Conservation (phyloP, 2,888 invertebrate genomes). For the Rhimphoctona megacephalus region DNA sequence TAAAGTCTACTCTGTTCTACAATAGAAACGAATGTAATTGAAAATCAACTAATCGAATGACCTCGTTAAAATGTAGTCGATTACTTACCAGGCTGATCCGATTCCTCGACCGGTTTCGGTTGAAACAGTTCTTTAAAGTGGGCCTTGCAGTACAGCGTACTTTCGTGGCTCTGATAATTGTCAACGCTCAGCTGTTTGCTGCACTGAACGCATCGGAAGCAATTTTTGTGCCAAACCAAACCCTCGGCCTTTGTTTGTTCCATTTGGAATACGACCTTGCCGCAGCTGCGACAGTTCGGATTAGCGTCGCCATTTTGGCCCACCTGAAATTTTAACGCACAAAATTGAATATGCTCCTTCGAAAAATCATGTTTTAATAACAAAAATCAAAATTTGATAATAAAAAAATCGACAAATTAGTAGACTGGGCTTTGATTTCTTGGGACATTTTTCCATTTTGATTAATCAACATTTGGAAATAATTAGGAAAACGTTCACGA, state of each 20-base stretch:
- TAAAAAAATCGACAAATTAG: too few relatives aligned
- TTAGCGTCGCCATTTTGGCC: slow-evolving; percentile 86
- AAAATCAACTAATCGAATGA: slow-evolving; percentile 18
- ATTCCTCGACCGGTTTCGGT: slow-evolving; percentile 94
- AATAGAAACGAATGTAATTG: background rate
- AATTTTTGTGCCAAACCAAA: slow-evolving; percentile 96
- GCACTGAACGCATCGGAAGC: slow-evolving; percentile 97
- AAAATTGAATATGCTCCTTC: background rate
- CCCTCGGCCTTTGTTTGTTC: slow-evolving; percentile 97
- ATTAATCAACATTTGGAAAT: too few relatives aligned
- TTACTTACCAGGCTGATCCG: slow-evolving; percentile 88
- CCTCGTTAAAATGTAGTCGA: background rate
- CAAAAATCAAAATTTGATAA: background rate
- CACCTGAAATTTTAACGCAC: slow-evolving; percentile 75
- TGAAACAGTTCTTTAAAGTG: slow-evolving; percentile 97
- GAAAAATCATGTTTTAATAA: too few relatives aligned
- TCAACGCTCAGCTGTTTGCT: slow-evolving; percentile 97
- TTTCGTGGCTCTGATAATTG: slow-evolving; percentile 96
- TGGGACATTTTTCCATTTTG: background rate
- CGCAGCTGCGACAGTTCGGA: slow-evolving; percentile 93
- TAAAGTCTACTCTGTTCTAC: background rate
- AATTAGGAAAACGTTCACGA: too few relatives aligned
- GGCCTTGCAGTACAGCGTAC: slow-evolving; percentile 95
- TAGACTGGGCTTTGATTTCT: too few relatives aligned
- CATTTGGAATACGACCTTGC: slow-evolving; percentile 97